Base-by-base conservation (phyloP, 2,888 invertebrate genomes). In the Branchellion lobata region DNA sequence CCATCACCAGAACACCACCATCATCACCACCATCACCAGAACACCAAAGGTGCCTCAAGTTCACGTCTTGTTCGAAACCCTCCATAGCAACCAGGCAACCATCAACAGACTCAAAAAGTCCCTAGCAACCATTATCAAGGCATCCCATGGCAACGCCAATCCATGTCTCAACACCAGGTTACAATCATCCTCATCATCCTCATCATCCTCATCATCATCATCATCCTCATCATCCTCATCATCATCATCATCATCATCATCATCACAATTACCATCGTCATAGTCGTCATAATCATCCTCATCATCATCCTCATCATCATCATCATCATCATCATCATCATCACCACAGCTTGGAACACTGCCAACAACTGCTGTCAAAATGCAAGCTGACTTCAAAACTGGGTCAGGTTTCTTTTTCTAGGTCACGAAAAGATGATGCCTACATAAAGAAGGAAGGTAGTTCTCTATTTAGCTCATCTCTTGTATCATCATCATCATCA, bases 51-150 rank as follows among this genome's bases (percentile, higher is more conserved):
- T 68, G 8, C 79, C 79, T 29, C 40, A 27, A 2, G 40, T 79
- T 18, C 79, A 79, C 1, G 36, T 57, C 0, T 53, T 79, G 14
- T 79, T 73, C 29, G 73, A 79, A 24, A 61, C 79, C 18, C 36
- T 79, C n/a, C 40, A 73, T 14, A 36, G 61, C 40, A 79, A 79
- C 73, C 71, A 51, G 61, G 40, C 34, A 11, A 79, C 72, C 51
- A 79, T 79, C 61, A 0, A 29, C 34, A 72, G 29, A 40, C 31
- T 53, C 51, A 75, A 53, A 40, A 24, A 0, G 1, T 1, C 29
- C 51, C 75, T 75, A 0, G 24, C 27, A 1, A 24, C 2, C 5
- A 31, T 53, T 31, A 75, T 51, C 29, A 75, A 75, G 24, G 51
- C n/a, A 1, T 3, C 24, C 27, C 24, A 47, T 8, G 3, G 1